Base-by-base conservation (phyloP, 1,140 invertebrate genomes). In the Heliconius hewitsoni region DNA sequence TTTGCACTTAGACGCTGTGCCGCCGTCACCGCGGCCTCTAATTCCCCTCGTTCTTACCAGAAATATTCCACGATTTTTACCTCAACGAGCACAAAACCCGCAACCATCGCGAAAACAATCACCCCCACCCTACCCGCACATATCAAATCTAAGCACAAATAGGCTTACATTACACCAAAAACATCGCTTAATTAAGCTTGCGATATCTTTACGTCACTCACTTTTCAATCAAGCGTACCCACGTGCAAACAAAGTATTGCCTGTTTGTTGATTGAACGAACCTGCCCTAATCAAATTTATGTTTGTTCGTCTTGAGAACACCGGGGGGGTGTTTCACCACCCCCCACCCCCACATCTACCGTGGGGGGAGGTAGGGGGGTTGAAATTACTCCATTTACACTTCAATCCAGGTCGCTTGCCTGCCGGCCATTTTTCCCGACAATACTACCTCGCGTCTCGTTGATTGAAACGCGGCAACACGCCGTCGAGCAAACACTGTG, bases 321-420 rank as follows among this genome's bases (percentile, higher is more conserved):
- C 46, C 77, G 42, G 23, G 60, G 23, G 11, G 11, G 3, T 27
- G 9, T 27, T n/a, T 8, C 2, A 37, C 57, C 81, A 37, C 73
- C 72, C 71, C 60, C 23, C 60, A 27, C 9, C 60, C 72, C 74
- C 66, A 18, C 73, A 23, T 66, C 30, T 30, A 46, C 13, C 13
- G 42, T 23, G 16, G 50, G 50, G 50, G 42, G 37, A 46, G 42
- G 42, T 30, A 5, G 50, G 50, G 50, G 42, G 37, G 34, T 83
- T 82, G 84, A 89, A 92, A 91, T 92, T 89, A 91, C 89, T 92
- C 89, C 87, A 93, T 93, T 93, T 93, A 87, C 91, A 93, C 91
- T 91, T 91, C 86, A 93, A 91, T 90, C 89, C 91, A 91, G 90
- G 90, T 91, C 87, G 85, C 83, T 86, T 86, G 89, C 87, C 90